Conservation (phyloP, 2,113 vertebrate species). For the Rhipidura dahli region DNA sequence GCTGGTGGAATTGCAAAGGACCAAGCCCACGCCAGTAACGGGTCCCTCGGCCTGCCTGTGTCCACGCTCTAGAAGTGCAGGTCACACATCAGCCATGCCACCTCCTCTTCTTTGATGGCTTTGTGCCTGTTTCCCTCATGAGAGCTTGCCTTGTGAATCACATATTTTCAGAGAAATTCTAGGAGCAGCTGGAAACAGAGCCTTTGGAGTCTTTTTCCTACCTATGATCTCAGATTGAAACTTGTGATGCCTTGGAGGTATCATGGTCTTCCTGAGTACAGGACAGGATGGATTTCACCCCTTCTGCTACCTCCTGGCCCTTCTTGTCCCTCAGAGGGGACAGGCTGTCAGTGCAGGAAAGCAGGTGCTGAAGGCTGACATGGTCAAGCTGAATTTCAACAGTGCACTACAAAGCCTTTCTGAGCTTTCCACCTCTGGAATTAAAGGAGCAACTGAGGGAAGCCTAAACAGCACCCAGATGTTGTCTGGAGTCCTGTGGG, state of each 20-base stretch:
- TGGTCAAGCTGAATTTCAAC: background rate
- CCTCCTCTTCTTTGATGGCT: background rate
- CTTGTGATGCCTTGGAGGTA: background rate
- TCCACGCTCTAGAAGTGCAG: background rate
- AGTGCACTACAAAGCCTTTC: background rate
- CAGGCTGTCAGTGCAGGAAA: background rate
- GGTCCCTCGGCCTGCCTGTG: fast-evolving
- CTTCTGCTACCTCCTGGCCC: background rate
- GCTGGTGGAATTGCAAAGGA: background rate
- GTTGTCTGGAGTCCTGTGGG: background rate
- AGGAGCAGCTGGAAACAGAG: background rate
- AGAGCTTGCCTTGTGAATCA: background rate
- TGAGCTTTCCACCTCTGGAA: background rate
- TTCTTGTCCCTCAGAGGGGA: background rate
- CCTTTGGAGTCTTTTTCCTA: background rate
- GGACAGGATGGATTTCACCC: background rate
- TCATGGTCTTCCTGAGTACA: background rate
- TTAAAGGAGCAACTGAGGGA: background rate
- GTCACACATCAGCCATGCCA: background rate
- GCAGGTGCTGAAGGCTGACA: fast-evolving
- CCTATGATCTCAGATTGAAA: background rate
- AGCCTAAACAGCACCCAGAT: background rate
- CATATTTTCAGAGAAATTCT: background rate
- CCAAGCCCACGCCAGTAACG: fast-evolving
- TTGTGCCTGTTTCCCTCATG: background rate